phyloP scores from a whole-genome alignment of 2,888 invertebrate species.

The Escarpia spicata region DNA sequence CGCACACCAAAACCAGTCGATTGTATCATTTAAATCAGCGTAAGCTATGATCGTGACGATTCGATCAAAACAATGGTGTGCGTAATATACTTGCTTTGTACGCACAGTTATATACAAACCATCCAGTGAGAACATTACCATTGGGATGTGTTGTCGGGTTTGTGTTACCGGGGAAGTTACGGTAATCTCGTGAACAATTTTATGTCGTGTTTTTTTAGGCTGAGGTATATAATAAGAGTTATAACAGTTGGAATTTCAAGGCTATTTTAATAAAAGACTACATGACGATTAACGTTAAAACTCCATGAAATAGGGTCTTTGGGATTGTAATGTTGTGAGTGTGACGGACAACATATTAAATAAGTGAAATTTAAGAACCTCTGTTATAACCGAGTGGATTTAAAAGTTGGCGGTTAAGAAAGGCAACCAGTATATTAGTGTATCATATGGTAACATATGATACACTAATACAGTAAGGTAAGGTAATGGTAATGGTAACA shows the following conservation, averaged over 20 bases:
- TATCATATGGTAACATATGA: not conserved
- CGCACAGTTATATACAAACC: not conserved
- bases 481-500: not conserved
- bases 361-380: not conserved
- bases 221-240: not conserved
- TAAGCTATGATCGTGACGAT: not conserved
- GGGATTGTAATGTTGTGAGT: not conserved
- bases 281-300: not conserved
- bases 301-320: not conserved
- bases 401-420: not conserved
- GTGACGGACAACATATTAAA: not conserved
- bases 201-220: not conserved
- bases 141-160: not conserved
- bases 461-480: too few relatives aligned
- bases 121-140: not conserved
- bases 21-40: not conserved
- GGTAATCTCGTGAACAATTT: not conserved
- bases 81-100: not conserved
- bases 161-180: not conserved
- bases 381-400: not conserved
- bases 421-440: not conserved
- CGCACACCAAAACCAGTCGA: not conserved
- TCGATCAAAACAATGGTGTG: not conserved
- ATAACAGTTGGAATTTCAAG: constrained; percentile 14
- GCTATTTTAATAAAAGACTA: not conserved